A percentile compares a stretch with the other conserved stretches of the same genome.
phyloP scores from a whole-genome alignment of 2,113 vertebrate genomes.

The Xenopus borealis region DNA sequence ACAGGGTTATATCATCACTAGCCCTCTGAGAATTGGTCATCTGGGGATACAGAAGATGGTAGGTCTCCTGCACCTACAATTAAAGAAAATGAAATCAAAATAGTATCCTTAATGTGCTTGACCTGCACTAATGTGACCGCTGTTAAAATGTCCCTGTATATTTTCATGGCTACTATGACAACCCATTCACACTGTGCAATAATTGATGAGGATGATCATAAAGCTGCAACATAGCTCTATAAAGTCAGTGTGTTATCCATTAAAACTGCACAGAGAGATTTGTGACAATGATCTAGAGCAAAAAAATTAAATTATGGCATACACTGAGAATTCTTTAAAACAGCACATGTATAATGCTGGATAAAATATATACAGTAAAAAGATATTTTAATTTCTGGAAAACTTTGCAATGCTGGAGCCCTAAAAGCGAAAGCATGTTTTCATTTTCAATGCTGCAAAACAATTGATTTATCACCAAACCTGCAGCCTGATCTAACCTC shows the following conservation, averaged over 20 bases:
- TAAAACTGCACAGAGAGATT: neutral
- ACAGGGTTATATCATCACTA: conserved; percentile 34
- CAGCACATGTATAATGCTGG: neutral
- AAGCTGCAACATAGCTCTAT: neutral
- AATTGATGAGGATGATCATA: conserved; percentile 13
- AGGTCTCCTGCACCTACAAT: conserved; percentile 2
- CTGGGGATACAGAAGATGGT: conserved; percentile 6
- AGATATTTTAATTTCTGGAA: no score
- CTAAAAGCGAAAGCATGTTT: no score
- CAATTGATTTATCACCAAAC: no score
- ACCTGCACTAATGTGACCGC: neutral
- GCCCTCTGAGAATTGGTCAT: conserved; percentile 22
- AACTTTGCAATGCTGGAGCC: no score
- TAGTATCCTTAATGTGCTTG: conserved; percentile 17
- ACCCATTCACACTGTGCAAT: conserved; percentile 9
- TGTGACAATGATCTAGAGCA: neutral
- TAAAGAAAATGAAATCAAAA: conserved; percentile 35
- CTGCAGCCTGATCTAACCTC: no score
- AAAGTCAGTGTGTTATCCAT: conserved; percentile 2
- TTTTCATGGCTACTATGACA: neutral
- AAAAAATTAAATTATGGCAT: neutral
- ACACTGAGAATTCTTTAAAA: neutral
- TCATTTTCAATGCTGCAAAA: no score
- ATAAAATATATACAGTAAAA: neutral
- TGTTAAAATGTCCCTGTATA: conserved; percentile 4